phyloP scores from a whole-genome alignment of 2,113 vertebrate genomes.

The Telmatochromis brichardi region DNA sequence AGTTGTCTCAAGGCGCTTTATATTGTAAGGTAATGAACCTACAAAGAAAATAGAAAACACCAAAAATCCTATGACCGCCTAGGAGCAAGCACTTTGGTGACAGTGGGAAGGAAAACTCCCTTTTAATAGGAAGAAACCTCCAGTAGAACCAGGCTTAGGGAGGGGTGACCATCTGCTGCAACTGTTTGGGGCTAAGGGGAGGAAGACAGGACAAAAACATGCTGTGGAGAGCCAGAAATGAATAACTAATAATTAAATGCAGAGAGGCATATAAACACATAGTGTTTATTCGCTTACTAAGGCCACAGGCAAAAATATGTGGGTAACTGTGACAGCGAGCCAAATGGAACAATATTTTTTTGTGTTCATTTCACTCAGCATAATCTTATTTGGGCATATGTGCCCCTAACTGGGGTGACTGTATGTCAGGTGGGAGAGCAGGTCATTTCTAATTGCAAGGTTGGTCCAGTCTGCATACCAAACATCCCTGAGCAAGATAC shows the following conservation, averaged over 20 bases:
- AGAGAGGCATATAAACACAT: background rate
- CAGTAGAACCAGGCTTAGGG: background rate
- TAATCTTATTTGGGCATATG: background rate
- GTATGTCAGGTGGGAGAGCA: background rate
- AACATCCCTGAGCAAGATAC: background rate
- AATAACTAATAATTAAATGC: background rate
- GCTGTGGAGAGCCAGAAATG: background rate
- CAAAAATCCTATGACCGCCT: background rate
- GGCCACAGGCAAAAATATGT: background rate
- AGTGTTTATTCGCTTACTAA: background rate
- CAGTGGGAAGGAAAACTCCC: background rate
- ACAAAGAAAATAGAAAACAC: background rate
- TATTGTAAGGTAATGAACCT: background rate
- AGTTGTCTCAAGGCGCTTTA: background rate
- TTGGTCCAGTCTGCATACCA: background rate
- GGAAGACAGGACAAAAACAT: background rate
- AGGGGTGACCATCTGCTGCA: background rate
- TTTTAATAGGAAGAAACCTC: background rate
- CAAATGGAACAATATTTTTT: background rate
- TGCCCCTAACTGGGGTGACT: background rate
- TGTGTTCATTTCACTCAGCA: background rate
- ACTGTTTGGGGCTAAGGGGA: background rate
- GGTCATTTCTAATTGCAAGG: background rate
- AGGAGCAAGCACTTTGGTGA: background rate
- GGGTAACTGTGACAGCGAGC: background rate